Base-by-base conservation (phyloP, 2,888 invertebrate species). In the Drosophila percnosoma region DNA sequence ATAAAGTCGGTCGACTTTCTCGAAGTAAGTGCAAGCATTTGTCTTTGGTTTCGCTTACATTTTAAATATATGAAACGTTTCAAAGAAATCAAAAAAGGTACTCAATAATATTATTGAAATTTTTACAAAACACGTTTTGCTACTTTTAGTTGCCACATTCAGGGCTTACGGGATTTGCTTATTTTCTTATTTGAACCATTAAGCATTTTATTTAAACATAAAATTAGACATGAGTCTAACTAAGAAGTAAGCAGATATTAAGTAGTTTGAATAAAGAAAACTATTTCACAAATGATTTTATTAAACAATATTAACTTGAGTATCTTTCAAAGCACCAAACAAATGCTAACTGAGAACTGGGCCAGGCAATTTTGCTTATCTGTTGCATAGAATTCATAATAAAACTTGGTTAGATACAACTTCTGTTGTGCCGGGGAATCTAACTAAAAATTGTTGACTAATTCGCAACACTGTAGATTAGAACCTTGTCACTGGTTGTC, bases 371-470 rank as follows among this genome's bases (percentile, higher is more conserved):
- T 15, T 6, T 24, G 40, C 87, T 87, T 89, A 89, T 89, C 85
- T 74, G 55, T 49, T 52, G 36, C 67, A 54, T 52, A 68, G 65
- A 70, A 68, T 73, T 77, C 71, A 60, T 78, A 78, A 61, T 66
- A 67, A 18, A 65, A 67, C 29, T 66, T 36, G 55, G 66, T 80
- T 80, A 75, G 89, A 83, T 81, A 89, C 24, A 57, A 76, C 33
- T 40, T 27, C 48, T 48, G 33, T 13, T 51, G 24, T 51, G 21
- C 15, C 2, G 36, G 31, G 31, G 31, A 42, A 33, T 45, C 63
- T 69, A 61, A 69, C 61, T 67, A 73, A 78, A 55, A 33, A 36
- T 29, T 40, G 40, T 54, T 59, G 61, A 79, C 70, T 69, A 79
- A 62, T 38, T 49, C 24, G 6, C 29, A 54, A 31, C 27, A 38